phyloP scores from a whole-genome alignment of 2,888 invertebrate genomes.

The Acanthosoma haemorrhoidale region DNA sequence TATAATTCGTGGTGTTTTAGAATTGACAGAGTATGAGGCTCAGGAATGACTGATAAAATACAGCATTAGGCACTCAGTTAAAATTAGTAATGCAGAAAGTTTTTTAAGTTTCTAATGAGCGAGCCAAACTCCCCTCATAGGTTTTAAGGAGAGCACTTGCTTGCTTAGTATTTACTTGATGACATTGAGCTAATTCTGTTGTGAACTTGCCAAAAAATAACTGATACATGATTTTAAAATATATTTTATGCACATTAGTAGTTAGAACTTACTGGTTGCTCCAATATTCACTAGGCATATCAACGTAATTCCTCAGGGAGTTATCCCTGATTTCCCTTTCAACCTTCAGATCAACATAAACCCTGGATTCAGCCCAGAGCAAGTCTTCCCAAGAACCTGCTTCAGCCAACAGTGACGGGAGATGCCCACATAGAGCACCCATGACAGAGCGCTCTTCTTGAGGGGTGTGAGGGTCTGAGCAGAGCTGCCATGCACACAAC shows the following conservation, averaged over 20 bases:
- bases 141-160: no score
- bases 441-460: constrained; percentile 46
- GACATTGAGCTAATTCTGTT: no score
- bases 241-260: neutral
- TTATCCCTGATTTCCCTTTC: constrained; percentile 66
- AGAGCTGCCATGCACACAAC: constrained; percentile 53
- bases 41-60: no score
- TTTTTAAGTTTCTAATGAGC: no score
- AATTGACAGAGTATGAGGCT: no score
- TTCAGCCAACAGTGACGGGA: constrained; percentile 67
- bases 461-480: constrained; percentile 45
- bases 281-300: constrained; percentile 65
- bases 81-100: no score
- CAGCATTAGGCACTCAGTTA: no score
- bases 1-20: no score
- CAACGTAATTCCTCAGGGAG: constrained; percentile 51
- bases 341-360: constrained; percentile 76
- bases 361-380: constrained; percentile 80
- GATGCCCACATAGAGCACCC: constrained; percentile 76
- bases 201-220: no score
- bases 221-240: neutral
- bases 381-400: constrained; percentile 84
- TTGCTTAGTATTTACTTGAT: no score
- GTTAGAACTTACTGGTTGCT: constrained; percentile 50
- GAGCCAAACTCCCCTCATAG: no score